Base-by-base conservation (phyloP, 1,140 invertebrate species). In the Medauroidea extradentata region DNA sequence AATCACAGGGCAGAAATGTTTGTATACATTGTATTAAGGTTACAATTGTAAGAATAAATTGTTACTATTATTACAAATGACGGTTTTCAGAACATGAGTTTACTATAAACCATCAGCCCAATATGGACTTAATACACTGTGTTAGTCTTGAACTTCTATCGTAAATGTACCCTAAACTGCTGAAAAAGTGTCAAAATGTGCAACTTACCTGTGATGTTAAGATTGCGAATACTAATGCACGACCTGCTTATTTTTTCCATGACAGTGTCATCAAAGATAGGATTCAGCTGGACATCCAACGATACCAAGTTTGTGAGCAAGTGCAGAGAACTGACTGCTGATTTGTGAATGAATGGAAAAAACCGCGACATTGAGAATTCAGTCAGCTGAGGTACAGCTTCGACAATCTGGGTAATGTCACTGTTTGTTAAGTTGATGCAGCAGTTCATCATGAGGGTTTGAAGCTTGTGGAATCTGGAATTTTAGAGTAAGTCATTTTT, bases 281-380 rank as follows among this genome's bases (percentile, higher is more conserved):
- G 53, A 27, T 55, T 55, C 25, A 41, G 42, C n/a, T 55, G 53
- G 29, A 55, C 41, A 46, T 46, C 44, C 42, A 55, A 18, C 16
- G 38, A 43, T 19, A 55, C 41, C 21, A 55, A 42, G n/a, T 55
- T 43, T 2, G 16, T 41, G n/a, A 55, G 25, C 13, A 44, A 14
- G 2, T 55, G 13, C 53, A 55, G 23, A 14, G 53, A n/a, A 25
- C 24, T 38, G 2, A 57, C 25, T 27, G 56, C 18, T 21, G 48
- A 24, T 8, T 13, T 21, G 27, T 14, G 34, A 5, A 57, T 23
- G 21, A 50, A 38, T 2, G 56, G 56, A 13, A 50, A 57, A 39
- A 49, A 57, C n/a, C 39, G 9, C 19, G n/a, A 13, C 19, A 57
- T 3, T 24, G 56, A 57, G 3, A 57, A 18, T 16, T 27, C 34